Percentiles rank a stretch among this genome's conserved stretches.
Evolutionary conservation across 2,888 invertebrate species (phyloP).

Genomic region (Leucophenga maculata): DNA sequence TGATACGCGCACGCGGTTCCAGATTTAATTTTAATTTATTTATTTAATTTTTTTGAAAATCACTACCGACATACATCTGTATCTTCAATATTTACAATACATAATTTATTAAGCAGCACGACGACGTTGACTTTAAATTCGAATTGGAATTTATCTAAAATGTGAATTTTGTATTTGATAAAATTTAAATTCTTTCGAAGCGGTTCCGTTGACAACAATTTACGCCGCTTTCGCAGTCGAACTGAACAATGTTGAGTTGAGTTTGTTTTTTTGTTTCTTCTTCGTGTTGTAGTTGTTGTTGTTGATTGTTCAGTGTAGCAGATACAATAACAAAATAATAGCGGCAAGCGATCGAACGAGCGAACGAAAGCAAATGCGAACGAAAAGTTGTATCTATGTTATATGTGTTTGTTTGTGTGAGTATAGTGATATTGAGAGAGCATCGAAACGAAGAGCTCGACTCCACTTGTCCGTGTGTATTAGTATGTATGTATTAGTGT

Average conservation of each 20-base stretch:
- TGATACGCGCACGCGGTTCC: background rate
- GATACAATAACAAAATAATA: constrained; percentile 9
- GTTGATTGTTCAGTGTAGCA: constrained; percentile 34
- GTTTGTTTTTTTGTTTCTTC: constrained; percentile 9
- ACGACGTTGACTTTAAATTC: background rate
- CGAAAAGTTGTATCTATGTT: constrained; percentile 26
- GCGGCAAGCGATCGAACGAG: constrained; percentile 26
- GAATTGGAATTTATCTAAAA: constrained; percentile 15
- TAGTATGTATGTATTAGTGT: constrained; percentile 40
- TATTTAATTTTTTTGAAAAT: no score
- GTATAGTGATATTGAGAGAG: background rate
- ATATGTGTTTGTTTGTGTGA: background rate
- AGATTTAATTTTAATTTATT: no score
- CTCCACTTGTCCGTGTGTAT: constrained; percentile 22
- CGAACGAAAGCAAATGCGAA: constrained; percentile 11
- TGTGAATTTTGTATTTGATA: constrained; percentile 6
- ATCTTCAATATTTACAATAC: no score
- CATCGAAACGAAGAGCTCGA: background rate
- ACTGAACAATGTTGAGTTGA: background rate
- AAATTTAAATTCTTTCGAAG: constrained; percentile 19
- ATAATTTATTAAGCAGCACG: background rate
- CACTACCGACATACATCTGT: no score
- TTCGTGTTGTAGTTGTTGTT: constrained; percentile 21
- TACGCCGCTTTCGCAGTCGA: no score
- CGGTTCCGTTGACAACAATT: background rate